Evolutionary conservation across 2,113 vertebrate genomes (phyloP).

Genomic region (Fulica atra): DNA sequence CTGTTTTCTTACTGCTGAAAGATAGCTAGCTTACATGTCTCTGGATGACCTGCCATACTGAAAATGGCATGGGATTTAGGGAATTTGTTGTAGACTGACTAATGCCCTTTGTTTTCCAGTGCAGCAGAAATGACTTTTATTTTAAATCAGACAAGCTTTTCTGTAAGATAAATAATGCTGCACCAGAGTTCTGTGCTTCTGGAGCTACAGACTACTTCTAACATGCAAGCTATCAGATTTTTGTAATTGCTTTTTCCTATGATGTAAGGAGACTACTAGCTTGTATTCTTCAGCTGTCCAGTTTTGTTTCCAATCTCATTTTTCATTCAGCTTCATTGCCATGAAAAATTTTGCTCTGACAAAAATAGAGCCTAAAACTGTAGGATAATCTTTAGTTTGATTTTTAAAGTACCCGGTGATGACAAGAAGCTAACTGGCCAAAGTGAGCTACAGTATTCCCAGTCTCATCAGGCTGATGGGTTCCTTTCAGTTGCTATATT

Average conservation of each 20-base stretch:
- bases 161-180: not conserved
- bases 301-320: not conserved
- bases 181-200: not conserved
- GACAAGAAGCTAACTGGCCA: not conserved
- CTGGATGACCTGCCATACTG: not conserved
- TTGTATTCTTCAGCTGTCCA: not conserved
- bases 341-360: not conserved
- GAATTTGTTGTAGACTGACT: not conserved
- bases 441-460: too few species aligned
- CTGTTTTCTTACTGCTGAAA: not conserved
- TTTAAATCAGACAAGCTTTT: accelerated
- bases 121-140: not conserved
- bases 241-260: not conserved
- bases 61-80: not conserved
- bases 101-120: not conserved
- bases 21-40: not conserved
- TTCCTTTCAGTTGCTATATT: not conserved
- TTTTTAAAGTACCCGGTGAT: not conserved
- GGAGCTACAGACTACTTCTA: not conserved
- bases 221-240: not conserved
- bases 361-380: not conserved
- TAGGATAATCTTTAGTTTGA: not conserved
- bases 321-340: not conserved
- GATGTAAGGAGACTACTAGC: not conserved
- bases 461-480: not conserved